A percentile compares a stretch with the other conserved stretches of the same genome.
Evolutionary conservation across 2,888 invertebrate species (phyloP).

Genomic region (Diadromus collaris): DNA sequence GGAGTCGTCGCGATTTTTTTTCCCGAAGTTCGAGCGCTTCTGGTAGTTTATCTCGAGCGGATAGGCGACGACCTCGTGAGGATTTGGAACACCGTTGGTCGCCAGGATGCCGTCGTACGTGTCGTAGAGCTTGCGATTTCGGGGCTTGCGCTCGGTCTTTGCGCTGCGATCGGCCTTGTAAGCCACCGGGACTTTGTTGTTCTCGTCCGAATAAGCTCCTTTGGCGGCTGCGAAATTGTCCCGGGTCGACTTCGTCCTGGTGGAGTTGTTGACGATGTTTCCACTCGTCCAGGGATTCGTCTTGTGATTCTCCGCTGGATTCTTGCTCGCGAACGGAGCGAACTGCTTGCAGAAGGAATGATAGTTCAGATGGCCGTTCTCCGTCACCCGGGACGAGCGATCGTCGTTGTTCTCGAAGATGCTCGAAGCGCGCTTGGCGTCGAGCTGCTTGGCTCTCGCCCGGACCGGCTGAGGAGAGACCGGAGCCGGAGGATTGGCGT

Average conservation of each 20-base stretch:
- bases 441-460: constrained; percentile 59
- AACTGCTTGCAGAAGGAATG: constrained; percentile 73
- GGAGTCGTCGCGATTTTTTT: constrained; percentile 40
- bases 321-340: constrained; percentile 58
- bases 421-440: constrained; percentile 26
- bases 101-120: constrained; percentile 24
- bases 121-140: constrained; percentile 48
- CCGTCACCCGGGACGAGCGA: constrained; percentile 58
- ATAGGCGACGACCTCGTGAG: constrained; percentile 52
- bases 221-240: neutral
- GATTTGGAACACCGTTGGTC: constrained; percentile 12
- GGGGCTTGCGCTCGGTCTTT: constrained; percentile 36
- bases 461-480: constrained; percentile 34
- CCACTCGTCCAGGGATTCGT: constrained; percentile 46
- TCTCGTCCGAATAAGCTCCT: constrained; percentile 2
- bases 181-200: constrained; percentile 38
- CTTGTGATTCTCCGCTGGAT: constrained; percentile 54
- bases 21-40: constrained; percentile 46
- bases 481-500: neutral
- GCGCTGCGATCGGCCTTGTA: constrained; percentile 26
- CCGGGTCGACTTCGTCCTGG: neutral
- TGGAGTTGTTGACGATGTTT: constrained; percentile 7
- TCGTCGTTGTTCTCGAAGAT: constrained; percentile 38
- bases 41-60: constrained; percentile 55
- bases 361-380: constrained; percentile 70